Evolutionary conservation across 2,888 invertebrate species (phyloP).

Genomic region (Ptilodon capucinus): DNA sequence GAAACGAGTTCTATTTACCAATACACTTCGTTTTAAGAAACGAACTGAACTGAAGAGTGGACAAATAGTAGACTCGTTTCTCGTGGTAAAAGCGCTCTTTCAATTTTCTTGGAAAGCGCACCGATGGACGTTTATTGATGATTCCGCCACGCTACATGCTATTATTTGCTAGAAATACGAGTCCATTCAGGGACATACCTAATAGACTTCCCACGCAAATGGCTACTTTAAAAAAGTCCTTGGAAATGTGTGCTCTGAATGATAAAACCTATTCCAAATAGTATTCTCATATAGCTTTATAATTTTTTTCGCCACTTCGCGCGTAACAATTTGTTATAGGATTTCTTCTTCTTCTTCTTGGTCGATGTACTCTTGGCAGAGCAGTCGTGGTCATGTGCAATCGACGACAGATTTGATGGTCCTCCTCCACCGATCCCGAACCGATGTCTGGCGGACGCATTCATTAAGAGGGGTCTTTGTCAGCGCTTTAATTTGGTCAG

Average conservation of each 20-base stretch:
- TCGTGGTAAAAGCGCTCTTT: conserved; percentile 18
- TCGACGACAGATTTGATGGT: too few relatives aligned
- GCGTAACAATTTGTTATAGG: background rate
- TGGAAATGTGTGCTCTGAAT: too few relatives aligned
- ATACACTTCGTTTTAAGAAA: background rate
- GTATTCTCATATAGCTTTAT: background rate
- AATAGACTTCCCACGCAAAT: conserved; percentile 10
- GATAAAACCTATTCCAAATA: too few relatives aligned
- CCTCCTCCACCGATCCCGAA: too few relatives aligned
- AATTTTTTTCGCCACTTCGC: background rate
- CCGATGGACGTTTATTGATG: conserved; percentile 35
- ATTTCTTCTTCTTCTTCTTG: too few relatives aligned
- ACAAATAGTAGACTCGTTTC: background rate
- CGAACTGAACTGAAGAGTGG: background rate
- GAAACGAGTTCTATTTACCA: background rate
- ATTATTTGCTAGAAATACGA: conserved; percentile 7
- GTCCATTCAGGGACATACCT: conserved; percentile 17
- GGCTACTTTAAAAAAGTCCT: background rate
- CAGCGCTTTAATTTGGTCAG: too few relatives aligned
- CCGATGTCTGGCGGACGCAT: too few relatives aligned
- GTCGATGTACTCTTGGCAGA: too few relatives aligned
- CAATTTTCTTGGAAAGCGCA: conserved; percentile 31
- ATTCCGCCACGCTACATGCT: conserved; percentile 16
- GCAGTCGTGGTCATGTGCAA: too few relatives aligned
- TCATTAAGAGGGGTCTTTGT: too few relatives aligned